These are phyloP conservation scores for Xenopus borealis DNA, from an alignment of 2,113 vertebrate species.

Conservation along the genomic window DNA sequence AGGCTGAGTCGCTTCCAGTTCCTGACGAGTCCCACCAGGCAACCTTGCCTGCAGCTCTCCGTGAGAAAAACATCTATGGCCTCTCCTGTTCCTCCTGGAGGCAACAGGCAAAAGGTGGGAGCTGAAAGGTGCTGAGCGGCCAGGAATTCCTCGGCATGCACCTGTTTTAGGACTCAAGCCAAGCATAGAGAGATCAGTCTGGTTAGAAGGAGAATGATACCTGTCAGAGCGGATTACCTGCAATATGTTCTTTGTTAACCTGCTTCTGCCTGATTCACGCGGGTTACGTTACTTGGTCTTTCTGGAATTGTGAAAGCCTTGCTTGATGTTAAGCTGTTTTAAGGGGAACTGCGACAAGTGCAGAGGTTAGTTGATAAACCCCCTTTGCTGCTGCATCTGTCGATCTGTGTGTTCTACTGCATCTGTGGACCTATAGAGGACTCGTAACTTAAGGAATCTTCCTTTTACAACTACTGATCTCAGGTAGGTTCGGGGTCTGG, in stretches of 20 bases:
- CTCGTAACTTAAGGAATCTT: background rate
- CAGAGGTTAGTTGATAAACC: too few species aligned
- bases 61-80: background rate
- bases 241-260: too few species aligned
- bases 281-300: too few species aligned
- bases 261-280: too few species aligned
- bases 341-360: too few species aligned
- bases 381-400: background rate
- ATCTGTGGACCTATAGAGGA: too few species aligned
- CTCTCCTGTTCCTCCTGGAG: background rate
- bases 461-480: background rate
- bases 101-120: slow-evolving; percentile 6
- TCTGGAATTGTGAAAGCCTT: too few species aligned
- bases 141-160: slow-evolving; percentile 21
- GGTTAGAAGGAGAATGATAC: background rate
- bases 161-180: slow-evolving; percentile 9
- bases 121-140: background rate
- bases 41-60: background rate
- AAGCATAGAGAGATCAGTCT: background rate
- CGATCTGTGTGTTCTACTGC: too few species aligned
- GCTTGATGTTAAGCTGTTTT: too few species aligned
- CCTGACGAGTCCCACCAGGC: background rate
- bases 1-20: background rate
- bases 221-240: background rate
- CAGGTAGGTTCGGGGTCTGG: background rate